Conservation (phyloP, 2,113 vertebrate genomes). For the Junco hyemalis region DNA sequence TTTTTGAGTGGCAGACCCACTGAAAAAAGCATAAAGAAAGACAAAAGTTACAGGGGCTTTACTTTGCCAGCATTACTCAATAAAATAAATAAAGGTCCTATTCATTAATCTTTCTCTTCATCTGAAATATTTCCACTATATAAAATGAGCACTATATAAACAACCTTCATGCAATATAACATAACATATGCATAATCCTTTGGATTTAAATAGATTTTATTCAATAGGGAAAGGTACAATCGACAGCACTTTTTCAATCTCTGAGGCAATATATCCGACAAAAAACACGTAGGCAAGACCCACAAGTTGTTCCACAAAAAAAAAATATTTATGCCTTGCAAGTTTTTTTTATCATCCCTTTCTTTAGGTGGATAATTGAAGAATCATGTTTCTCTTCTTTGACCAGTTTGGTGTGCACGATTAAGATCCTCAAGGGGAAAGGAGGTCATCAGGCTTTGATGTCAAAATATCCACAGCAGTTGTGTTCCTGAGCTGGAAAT, state of each 20-base stretch:
- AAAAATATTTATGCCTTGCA: background rate
- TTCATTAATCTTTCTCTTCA: background rate
- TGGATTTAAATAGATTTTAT: background rate
- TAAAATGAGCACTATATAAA: background rate
- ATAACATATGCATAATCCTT: rapidly evolving
- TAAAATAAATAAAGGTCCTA: background rate
- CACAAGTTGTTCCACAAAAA: background rate
- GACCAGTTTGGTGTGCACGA: background rate
- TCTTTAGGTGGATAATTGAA: background rate
- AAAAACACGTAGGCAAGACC: background rate
- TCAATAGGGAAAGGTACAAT: background rate
- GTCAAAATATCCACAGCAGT: background rate
- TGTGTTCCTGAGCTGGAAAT: background rate
- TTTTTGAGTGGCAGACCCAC: background rate
- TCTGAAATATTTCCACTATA: background rate
- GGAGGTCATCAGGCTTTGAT: background rate
- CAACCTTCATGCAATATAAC: background rate
- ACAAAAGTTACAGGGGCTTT: background rate
- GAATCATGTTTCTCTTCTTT: background rate
- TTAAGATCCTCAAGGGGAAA: background rate
- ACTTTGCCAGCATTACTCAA: background rate
- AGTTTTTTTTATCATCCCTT: background rate
- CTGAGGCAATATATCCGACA: slow-evolving; percentile 4
- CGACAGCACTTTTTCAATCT: background rate
- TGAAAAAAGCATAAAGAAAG: background rate